Percentiles rank a stretch among this genome's conserved stretches.
These are phyloP conservation scores for Drosophila infuscata DNA, from an alignment of 2,888 invertebrate species.

Conservation along the genomic window DNA sequence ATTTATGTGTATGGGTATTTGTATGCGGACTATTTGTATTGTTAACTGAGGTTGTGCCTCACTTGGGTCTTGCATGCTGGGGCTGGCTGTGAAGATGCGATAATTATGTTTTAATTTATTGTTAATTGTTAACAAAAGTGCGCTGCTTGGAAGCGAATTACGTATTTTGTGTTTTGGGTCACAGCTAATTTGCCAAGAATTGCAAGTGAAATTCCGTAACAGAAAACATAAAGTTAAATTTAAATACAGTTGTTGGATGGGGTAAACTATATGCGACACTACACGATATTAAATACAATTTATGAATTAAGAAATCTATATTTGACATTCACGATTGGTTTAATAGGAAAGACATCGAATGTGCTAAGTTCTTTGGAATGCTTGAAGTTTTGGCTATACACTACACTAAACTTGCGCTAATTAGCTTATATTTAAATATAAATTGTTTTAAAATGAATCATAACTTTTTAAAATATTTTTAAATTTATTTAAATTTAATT, in stretches of 20 bases:
- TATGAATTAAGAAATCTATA: neutral
- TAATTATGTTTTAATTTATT: slow-evolving; percentile 74
- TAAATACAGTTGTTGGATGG: neutral
- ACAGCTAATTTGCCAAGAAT: slow-evolving; percentile 8
- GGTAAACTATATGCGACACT: neutral
- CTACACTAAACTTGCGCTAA: neutral
- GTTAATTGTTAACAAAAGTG: slow-evolving; percentile 72
- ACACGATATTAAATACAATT: neutral
- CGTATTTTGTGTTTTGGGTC: slow-evolving; percentile 9
- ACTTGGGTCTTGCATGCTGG: slow-evolving; percentile 17
- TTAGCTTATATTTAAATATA: neutral
- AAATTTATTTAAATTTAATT: neutral
- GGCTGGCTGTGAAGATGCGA: slow-evolving; percentile 44
- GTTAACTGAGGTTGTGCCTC: slow-evolving; percentile 14
- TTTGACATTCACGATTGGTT: neutral
- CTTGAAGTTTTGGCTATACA: too few relatives aligned
- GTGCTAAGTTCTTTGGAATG: too few relatives aligned
- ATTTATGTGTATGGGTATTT: slow-evolving; percentile 14
- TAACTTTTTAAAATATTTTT: neutral
- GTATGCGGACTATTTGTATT: slow-evolving; percentile 26
- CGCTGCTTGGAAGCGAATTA: slow-evolving; percentile 8
- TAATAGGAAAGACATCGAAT: accelerated
- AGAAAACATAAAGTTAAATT: neutral
- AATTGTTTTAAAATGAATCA: neutral
- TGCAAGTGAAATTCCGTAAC: slow-evolving; percentile 10